Evolutionary conservation across 2,113 vertebrate species (phyloP).

Genomic region (Myanophis thanlyinensis): DNA sequence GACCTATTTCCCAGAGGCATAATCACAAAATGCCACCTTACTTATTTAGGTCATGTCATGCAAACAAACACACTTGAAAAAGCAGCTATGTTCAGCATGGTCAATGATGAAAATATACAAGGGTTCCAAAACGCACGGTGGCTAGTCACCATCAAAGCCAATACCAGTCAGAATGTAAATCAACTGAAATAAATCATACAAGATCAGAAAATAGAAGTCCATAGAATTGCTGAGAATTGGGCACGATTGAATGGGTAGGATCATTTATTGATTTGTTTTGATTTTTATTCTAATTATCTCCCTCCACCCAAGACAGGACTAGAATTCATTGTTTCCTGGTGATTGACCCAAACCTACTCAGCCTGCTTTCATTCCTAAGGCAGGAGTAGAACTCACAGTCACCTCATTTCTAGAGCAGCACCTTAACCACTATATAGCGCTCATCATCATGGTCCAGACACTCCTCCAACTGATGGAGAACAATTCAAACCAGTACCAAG

Average conservation of each 20-base stretch:
- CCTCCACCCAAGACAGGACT: background rate
- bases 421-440: background rate
- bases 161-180: background rate
- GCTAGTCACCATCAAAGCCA: background rate
- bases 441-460: background rate
- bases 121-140: background rate
- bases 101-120: background rate
- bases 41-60: background rate
- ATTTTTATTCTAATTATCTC: background rate
- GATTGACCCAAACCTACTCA: background rate
- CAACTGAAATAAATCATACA: background rate
- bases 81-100: background rate
- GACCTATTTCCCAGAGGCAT: background rate
- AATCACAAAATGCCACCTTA: background rate
- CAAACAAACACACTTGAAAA: background rate
- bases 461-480: background rate
- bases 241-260: background rate
- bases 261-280: background rate
- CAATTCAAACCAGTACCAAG: background rate
- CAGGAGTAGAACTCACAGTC: background rate
- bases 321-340: background rate
- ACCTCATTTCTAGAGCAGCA: background rate
- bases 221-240: background rate
- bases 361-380: background rate
- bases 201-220: background rate